A percentile compares a stretch with the other conserved stretches of the same genome.
Evolutionary conservation across 1,140 invertebrate species (phyloP).

Genomic region (Drosophila melanica): DNA sequence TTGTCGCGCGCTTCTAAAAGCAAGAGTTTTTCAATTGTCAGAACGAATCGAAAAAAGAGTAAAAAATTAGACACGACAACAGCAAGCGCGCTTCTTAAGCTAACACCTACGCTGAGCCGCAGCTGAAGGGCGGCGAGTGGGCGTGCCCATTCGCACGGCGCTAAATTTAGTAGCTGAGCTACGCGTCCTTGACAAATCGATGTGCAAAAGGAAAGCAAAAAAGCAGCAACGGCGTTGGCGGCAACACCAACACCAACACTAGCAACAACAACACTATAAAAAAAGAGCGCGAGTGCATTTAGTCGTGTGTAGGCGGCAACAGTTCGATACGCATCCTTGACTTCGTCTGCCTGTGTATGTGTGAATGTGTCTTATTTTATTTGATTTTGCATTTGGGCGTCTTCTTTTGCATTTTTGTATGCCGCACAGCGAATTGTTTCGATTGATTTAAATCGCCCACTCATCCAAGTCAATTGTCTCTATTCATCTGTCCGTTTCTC

Average conservation of each 20-base stretch:
- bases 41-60: background rate
- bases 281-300: constrained; percentile 37
- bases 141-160: constrained; percentile 33
- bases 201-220: constrained; percentile 57
- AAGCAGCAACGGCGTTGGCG: constrained; percentile 9
- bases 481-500: background rate
- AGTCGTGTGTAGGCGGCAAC: constrained; percentile 35
- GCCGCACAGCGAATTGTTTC: constrained; percentile 39
- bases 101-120: constrained; percentile 15
- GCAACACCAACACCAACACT: constrained; percentile 36
- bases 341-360: constrained; percentile 9
- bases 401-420: constrained; percentile 33
- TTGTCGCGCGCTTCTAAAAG: background rate
- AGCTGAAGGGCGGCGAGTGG: constrained; percentile 24
- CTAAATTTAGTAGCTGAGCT: constrained; percentile 55
- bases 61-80: constrained; percentile 2
- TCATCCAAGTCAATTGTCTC: too few species aligned
- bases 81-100: constrained; percentile 2
- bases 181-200: constrained; percentile 76
- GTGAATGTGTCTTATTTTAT: background rate
- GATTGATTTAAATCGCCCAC: constrained; percentile 8
- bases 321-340: constrained; percentile 47
- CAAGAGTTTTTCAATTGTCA: constrained; percentile 13
- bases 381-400: background rate
- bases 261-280: constrained; percentile 24